Evolutionary conservation across 2,113 vertebrate genomes (phyloP).

Genomic region (Phaetusa simplex): DNA sequence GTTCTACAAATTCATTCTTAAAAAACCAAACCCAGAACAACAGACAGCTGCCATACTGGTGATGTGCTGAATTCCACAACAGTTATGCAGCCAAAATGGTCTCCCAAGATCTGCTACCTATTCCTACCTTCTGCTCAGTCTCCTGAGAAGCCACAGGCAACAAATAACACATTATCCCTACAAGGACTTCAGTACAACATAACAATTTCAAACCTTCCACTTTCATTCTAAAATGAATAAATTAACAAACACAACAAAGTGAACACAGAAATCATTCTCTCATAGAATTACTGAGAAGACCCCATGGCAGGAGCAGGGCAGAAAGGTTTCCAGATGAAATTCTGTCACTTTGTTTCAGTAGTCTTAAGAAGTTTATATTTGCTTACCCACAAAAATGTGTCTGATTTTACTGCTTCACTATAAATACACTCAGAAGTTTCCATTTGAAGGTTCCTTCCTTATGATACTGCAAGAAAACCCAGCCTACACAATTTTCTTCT

Average conservation of each 20-base stretch:
- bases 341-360: not conserved
- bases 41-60: not conserved
- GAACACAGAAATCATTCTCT: not conserved
- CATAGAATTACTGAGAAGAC: not conserved
- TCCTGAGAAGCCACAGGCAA: not conserved
- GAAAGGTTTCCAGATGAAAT: not conserved
- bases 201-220: not conserved
- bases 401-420: not conserved
- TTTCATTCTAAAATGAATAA: not conserved
- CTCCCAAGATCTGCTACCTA: not conserved
- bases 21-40: not conserved
- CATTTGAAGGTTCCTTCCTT: not conserved
- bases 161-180: not conserved
- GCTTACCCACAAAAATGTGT: not conserved
- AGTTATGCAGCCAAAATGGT: not conserved
- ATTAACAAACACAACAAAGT: not conserved
- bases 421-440: not conserved
- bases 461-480: slow-evolving; percentile 23
- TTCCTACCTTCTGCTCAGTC: not conserved
- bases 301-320: not conserved
- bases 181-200: not conserved
- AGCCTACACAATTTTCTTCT: slow-evolving; percentile 9
- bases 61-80: not conserved
- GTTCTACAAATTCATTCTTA: not conserved
- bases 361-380: not conserved